These are phyloP conservation scores for Busseola fusca DNA, from an alignment of 2,888 invertebrate species.

Conservation along the genomic window DNA sequence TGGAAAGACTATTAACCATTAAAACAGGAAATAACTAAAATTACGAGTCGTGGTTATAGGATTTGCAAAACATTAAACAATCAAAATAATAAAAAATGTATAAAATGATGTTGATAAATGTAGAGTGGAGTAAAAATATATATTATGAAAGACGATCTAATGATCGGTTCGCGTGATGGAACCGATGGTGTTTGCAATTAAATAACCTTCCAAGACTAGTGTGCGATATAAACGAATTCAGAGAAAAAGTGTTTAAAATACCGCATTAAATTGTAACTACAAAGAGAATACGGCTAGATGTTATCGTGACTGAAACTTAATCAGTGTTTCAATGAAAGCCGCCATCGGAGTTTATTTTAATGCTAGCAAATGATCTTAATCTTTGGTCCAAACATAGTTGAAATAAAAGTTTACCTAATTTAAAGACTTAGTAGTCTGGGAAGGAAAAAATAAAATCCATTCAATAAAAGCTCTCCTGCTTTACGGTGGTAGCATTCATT, in stretches of 20 bases:
- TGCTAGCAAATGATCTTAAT: constrained; percentile 38
- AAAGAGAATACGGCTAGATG: constrained; percentile 45
- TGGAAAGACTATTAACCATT: too few relatives aligned
- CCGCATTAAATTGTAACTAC: constrained; percentile 29
- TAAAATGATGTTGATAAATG: constrained; percentile 14
- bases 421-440: constrained; percentile 5
- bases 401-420: constrained; percentile 38
- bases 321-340: constrained; percentile 53
- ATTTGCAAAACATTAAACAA: constrained; percentile 28
- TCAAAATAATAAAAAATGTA: constrained; percentile 22
- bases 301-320: constrained; percentile 57
- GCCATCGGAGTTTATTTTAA: constrained; percentile 52
- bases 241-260: constrained; percentile 50
- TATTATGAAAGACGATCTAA: constrained; percentile 45
- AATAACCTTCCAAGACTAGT: constrained; percentile 47
- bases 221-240: constrained; percentile 52
- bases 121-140: constrained; percentile 22
- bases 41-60: constrained; percentile 4
- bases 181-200: constrained; percentile 56
- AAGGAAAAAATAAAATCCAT: neutral
- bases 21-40: constrained; percentile 32
- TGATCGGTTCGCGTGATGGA: constrained; percentile 56
- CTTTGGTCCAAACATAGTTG: constrained; percentile 52
- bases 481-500: neutral
- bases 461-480: neutral